These are phyloP conservation scores for Thunnus maccoyii DNA, from an alignment of 2,113 vertebrate species.

Conservation along the genomic window DNA sequence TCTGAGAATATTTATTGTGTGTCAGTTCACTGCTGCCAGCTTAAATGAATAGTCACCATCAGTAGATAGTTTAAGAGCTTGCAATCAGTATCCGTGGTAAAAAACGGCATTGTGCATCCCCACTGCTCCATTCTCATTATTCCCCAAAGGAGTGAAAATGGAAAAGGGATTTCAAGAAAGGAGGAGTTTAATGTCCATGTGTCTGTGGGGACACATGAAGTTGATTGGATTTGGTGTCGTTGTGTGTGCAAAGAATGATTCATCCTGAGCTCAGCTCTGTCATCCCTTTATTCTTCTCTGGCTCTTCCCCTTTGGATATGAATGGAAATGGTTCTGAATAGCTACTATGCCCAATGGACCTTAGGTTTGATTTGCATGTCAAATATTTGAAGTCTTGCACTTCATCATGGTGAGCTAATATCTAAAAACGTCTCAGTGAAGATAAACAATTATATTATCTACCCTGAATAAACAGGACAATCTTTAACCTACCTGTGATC, in stretches of 20 bases:
- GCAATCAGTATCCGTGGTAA: conserved; percentile 12
- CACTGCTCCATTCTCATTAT: neutral
- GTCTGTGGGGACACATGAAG: conserved; percentile 22
- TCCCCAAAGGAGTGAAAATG: conserved; percentile 5
- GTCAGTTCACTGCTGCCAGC: conserved; percentile 7
- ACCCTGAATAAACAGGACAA: neutral
- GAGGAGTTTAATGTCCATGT: neutral
- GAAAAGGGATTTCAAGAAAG: neutral
- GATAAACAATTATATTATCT: neutral
- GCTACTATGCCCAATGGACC: neutral
- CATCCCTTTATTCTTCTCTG: conserved; percentile 1
- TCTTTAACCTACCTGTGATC: neutral
- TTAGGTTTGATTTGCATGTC: conserved; percentile 14
- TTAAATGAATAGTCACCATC: neutral
- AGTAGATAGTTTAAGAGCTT: neutral
- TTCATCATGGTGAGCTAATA: neutral
- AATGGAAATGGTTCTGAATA: conserved; percentile 7
- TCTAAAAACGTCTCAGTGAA: neutral
- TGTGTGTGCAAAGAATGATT: conserved; percentile 4
- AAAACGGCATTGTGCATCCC: conserved; percentile 3
- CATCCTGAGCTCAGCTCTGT: neutral
- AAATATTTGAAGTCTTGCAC: neutral
- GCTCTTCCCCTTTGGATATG: neutral
- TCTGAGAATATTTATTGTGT: conserved; percentile 2
- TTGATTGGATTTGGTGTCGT: conserved; percentile 30